A percentile compares a stretch with the other conserved stretches of the same genome.
Evolutionary conservation across 2,888 invertebrate genomes (phyloP).

Genomic region (Petrolisthes manimaculis): DNA sequence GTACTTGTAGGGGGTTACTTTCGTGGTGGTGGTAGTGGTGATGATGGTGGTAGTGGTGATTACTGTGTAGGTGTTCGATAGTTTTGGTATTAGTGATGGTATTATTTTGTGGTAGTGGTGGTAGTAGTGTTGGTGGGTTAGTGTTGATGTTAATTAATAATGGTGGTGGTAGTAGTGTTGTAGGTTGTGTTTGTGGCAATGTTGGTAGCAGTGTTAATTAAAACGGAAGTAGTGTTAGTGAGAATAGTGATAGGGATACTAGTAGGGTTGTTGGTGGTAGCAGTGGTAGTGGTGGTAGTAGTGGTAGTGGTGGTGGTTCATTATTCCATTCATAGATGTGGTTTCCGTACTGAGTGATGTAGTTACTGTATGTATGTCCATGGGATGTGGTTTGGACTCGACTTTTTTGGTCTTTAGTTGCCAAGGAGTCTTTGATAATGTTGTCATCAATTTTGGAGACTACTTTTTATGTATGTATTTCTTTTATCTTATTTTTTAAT

Average conservation of each 20-base stretch:
- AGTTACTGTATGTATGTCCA: neutral
- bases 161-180: neutral
- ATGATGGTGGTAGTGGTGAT: neutral
- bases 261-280: neutral
- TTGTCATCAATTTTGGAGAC: neutral
- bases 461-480: neutral
- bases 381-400: neutral
- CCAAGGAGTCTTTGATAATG: no score
- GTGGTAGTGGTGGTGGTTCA: neutral
- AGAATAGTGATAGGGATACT: neutral
- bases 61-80: neutral
- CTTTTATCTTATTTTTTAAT: neutral
- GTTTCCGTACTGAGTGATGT: no score
- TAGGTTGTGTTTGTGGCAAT: neutral
- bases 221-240: no score
- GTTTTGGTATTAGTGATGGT: neutral
- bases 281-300: neutral
- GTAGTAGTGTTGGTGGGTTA: neutral
- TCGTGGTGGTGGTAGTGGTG: slow-evolving; percentile 8
- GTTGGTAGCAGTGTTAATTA: neutral
- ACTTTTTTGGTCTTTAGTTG: neutral
- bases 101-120: neutral
- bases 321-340: neutral
- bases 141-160: neutral
- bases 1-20: neutral